Evolutionary conservation across 2,888 invertebrate species (phyloP).

Genomic region (Trachelus stipa): DNA sequence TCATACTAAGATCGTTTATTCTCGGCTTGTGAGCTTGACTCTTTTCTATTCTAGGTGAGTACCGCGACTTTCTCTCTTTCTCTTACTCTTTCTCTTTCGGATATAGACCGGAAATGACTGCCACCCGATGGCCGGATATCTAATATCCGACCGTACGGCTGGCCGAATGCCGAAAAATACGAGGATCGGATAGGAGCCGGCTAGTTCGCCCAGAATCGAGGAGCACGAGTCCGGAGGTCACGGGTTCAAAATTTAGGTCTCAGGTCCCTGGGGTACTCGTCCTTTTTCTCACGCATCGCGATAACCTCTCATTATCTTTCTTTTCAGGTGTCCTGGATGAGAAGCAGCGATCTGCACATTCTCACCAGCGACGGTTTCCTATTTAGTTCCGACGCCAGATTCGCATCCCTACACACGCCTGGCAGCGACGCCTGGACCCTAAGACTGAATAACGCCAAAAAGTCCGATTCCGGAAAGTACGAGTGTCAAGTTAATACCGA

Average conservation of each 20-base stretch:
- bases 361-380: constrained; percentile 73
- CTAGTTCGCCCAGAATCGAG: neutral
- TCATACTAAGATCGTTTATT: no score
- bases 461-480: constrained; percentile 75
- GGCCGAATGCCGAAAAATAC: constrained; percentile 45
- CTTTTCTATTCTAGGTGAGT: neutral
- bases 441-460: constrained; percentile 71
- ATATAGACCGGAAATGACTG: constrained; percentile 44
- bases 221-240: neutral
- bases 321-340: constrained; percentile 79
- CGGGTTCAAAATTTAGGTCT: neutral
- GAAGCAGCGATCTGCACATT: constrained; percentile 78
- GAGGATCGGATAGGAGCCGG: constrained; percentile 45
- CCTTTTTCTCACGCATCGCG: neutral
- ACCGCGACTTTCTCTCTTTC: constrained; percentile 12
- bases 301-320: neutral
- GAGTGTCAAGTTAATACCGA: constrained; percentile 83
- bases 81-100: constrained; percentile 18
- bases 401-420: constrained; percentile 70
- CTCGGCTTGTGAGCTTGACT: no score
- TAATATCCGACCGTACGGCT: constrained; percentile 49
- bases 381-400: constrained; percentile 78
- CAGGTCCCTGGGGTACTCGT: neutral
- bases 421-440: constrained; percentile 73
- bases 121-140: constrained; percentile 51